phyloP scores from a whole-genome alignment of 2,888 invertebrate genomes.

The Chrysopilus asiliformis region DNA sequence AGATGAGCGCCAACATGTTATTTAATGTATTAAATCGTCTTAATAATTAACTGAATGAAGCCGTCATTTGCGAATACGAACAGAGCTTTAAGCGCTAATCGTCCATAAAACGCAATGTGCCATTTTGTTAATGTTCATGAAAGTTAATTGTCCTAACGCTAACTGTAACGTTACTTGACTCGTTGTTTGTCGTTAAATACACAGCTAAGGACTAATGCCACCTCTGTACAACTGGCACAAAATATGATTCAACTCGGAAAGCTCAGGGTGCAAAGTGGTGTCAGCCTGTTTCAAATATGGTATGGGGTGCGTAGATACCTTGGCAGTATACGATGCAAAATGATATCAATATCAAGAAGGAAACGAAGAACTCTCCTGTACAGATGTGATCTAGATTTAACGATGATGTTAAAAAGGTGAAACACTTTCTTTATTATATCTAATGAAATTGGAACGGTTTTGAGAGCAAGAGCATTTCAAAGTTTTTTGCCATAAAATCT shows the following conservation, averaged over 20 bases:
- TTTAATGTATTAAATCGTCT: constrained; percentile 3
- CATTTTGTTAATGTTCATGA: constrained; percentile 10
- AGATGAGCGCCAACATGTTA: constrained; percentile 3
- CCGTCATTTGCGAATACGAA: not conserved
- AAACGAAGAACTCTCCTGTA: no score
- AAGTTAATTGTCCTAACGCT: constrained; percentile 14
- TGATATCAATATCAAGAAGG: no score
- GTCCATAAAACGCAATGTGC: constrained; percentile 12
- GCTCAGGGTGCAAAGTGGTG: no score
- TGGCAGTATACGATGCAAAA: no score
- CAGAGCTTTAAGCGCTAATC: constrained; percentile 13
- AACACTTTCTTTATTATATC: constrained; percentile 13
- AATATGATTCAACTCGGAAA: no score
- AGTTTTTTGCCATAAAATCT: constrained; percentile 7
- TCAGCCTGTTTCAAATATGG: no score
- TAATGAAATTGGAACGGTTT: constrained; percentile 12
- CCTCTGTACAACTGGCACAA: no score
- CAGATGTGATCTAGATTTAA: constrained; percentile 11
- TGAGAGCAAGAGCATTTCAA: not conserved
- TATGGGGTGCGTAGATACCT: no score
- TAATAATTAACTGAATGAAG: constrained; percentile 6
- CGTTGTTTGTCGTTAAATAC: constrained; percentile 7
- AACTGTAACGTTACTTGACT: constrained; percentile 7
- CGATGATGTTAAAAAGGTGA: constrained; percentile 10
- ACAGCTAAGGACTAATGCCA: no score